A percentile compares a stretch with the other conserved stretches of the same genome.
These are phyloP conservation scores for Ectemnius lituratus DNA, from an alignment of 2,888 invertebrate species.

Conservation along the genomic window DNA sequence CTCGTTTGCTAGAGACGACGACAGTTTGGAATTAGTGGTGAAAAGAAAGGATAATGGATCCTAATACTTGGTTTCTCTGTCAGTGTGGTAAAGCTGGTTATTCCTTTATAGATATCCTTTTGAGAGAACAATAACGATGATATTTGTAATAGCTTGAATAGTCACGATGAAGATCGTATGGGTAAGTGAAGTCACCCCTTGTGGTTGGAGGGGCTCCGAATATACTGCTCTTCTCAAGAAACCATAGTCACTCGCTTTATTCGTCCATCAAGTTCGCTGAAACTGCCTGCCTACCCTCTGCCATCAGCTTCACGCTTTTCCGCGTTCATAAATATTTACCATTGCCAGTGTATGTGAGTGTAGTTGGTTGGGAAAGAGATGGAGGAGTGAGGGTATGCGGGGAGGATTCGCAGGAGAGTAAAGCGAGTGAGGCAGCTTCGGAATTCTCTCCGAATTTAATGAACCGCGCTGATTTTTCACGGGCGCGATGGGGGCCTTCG, in stretches of 20 bases:
- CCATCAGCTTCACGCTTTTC: slow-evolving; percentile 62
- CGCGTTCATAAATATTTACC: slow-evolving; percentile 75
- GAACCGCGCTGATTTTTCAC: slow-evolving; percentile 75
- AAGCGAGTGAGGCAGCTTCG: slow-evolving; percentile 43
- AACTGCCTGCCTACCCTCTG: slow-evolving; percentile 29
- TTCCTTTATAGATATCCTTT: neutral
- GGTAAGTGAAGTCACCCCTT: neutral
- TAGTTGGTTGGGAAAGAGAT: too few relatives aligned
- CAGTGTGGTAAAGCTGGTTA: neutral
- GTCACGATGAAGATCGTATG: neutral
- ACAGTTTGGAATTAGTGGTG: neutral
- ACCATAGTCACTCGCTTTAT: neutral
- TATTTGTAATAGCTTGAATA: slow-evolving; percentile 1
- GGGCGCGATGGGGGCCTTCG: slow-evolving; percentile 53
- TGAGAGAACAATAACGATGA: neutral
- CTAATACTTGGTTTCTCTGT: slow-evolving; percentile 1
- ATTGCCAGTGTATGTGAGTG: slow-evolving; percentile 10
- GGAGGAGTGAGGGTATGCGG: neutral
- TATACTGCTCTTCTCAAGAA: neutral
- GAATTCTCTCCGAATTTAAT: slow-evolving; percentile 73
- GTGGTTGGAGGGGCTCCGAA: too few relatives aligned
- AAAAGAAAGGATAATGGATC: slow-evolving; percentile 1
- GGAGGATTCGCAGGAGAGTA: slow-evolving; percentile 8
- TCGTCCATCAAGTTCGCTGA: slow-evolving; percentile 11
- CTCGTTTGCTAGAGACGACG: neutral